Evolutionary conservation across 2,888 invertebrate species (phyloP).

Genomic region (Mimachlamys varia): DNA sequence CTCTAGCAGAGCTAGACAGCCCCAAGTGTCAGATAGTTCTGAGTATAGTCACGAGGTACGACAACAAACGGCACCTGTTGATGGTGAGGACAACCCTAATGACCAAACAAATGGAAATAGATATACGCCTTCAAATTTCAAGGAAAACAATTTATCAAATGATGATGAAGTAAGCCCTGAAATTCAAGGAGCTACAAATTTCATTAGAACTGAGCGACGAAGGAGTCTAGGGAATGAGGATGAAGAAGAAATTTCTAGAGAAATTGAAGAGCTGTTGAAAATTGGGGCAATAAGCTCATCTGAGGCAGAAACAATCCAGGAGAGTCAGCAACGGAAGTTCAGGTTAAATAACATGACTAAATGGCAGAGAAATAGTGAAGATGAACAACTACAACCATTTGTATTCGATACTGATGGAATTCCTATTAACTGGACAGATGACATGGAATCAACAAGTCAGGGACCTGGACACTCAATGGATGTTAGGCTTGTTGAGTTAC

Average conservation of each 20-base stretch:
- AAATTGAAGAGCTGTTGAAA: constrained; percentile 54
- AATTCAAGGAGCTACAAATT: background rate
- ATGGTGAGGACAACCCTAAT: background rate
- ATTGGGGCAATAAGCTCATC: constrained; percentile 47
- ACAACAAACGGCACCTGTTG: background rate
- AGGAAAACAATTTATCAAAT: background rate
- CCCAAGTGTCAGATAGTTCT: background rate
- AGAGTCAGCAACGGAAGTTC: constrained; percentile 32
- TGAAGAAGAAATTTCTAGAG: constrained; percentile 50
- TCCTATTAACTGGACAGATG: constrained; percentile 56
- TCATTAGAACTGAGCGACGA: background rate
- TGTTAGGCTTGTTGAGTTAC: constrained; percentile 42
- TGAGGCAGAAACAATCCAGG: constrained; percentile 41
- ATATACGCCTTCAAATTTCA: background rate
- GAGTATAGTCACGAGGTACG: background rate
- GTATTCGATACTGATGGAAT: constrained; percentile 50
- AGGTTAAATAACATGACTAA: constrained; percentile 32
- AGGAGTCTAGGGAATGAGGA: constrained; percentile 39
- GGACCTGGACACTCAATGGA: background rate
- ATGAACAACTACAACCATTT: constrained; percentile 44
- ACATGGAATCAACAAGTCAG: background rate
- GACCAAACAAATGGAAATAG: background rate
- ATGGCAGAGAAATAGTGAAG: constrained; percentile 24
- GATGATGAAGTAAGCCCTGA: background rate
- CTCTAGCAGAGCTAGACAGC: background rate